Conservation (phyloP, 2,113 vertebrate species). For the Mixornis gularis region DNA sequence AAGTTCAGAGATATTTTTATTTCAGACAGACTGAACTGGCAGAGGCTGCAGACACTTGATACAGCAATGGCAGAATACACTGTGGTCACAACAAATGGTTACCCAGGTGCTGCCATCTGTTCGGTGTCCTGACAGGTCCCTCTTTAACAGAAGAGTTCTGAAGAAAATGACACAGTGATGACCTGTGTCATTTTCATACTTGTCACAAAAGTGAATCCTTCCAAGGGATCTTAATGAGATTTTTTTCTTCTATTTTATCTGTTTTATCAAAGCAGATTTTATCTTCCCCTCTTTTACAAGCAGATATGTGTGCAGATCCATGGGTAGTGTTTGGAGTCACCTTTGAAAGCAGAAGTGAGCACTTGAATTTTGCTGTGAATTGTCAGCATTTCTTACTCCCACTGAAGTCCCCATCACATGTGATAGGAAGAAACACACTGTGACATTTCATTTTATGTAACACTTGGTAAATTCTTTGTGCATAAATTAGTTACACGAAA, state of each 20-base stretch:
- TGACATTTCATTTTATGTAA: neutral
- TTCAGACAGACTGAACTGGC: neutral
- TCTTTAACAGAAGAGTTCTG: neutral
- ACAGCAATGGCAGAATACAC: neutral
- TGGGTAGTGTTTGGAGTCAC: neutral
- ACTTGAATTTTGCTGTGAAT: neutral
- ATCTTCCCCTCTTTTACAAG: neutral
- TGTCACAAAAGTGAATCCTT: neutral
- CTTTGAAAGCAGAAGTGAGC: neutral
- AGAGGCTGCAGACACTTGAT: neutral
- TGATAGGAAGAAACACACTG: neutral
- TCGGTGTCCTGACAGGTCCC: neutral
- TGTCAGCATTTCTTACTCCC: neutral
- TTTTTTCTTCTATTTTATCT: neutral
- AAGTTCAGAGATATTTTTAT: neutral
- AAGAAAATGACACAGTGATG: neutral
- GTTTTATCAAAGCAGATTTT: neutral
- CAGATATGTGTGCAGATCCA: neutral
- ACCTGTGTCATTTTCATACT: neutral
- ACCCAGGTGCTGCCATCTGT: neutral
- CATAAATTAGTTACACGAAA: neutral
- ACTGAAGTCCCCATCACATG: neutral
- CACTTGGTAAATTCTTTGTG: neutral
- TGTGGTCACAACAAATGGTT: neutral
- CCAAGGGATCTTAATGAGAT: neutral